Base-by-base conservation (phyloP, 92 coral and sea anemone species). In the Parazoanthus atlanticus region DNA sequence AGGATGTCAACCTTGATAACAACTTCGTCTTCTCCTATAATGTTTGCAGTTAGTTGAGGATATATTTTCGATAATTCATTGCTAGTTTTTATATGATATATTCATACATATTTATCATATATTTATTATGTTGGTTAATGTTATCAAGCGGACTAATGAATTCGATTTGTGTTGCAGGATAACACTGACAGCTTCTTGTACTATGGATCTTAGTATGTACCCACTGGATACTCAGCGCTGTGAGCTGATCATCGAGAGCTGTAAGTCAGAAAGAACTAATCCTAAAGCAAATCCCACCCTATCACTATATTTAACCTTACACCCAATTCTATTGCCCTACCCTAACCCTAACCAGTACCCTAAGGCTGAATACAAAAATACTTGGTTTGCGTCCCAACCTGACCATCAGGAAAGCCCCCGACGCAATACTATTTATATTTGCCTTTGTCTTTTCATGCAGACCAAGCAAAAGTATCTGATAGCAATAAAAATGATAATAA, bases 141-240 rank as follows among this genome's bases (percentile, higher is more conserved):
- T 61, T 61, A 6, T 16, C 2, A 56, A 56, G 25, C 66, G 10
- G 66, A 52, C 15, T 29, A 64, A 89, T 49, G 38, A 54, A 33
- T 31, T 28, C 34, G 17, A 83, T 31, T 38, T 85, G 4, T 34
- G 41, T 78, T 86, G 32, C 83, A 96, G 98, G 76, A 91, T 96
- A 56, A 96, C 98, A 0, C 88, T 96, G 31, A 94, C 97, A 30
- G 96, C 96, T 17, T 93, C 92, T 23, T 96, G 98, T 86, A 92
- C 90, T 40, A 96, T 96, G 98, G 95, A 93, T 32, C 92, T 96
- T 70, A 90, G 94, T 49, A 43, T 94, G 93, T 96, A 94, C 46
- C 98, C 98, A 29, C 88, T 96, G 91, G 98, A 96, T 89, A 93
- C 92, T 7, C 98, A 96, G 76, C 30, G 58, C 54, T 96, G 98